Conservation (phyloP, 2,888 invertebrate genomes). For the Aleiodes alternator region DNA sequence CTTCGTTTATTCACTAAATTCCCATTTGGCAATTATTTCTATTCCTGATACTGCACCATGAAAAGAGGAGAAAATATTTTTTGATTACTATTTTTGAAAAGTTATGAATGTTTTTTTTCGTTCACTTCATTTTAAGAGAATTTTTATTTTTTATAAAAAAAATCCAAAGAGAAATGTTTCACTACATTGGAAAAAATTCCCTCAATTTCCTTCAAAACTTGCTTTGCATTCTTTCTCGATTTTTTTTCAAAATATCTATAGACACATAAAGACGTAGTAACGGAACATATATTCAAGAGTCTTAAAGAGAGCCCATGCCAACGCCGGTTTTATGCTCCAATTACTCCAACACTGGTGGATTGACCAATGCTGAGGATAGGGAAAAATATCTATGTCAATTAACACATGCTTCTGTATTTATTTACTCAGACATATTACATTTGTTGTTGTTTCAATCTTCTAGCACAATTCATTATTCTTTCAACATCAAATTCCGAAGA, state of each 20-base stretch:
- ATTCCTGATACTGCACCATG: no score
- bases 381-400: neutral
- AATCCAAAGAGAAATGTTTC: no score
- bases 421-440: neutral
- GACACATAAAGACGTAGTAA: neutral
- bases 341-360: constrained; percentile 24
- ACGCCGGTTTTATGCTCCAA: constrained; percentile 44
- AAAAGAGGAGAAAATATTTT: no score
- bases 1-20: neutral
- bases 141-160: no score
- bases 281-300: neutral
- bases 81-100: no score
- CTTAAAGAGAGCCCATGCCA: neutral
- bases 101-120: no score
- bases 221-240: neutral
- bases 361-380: constrained; percentile 34
- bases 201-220: no score
- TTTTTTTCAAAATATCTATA: neutral
- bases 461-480: neutral
- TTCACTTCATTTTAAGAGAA: no score
- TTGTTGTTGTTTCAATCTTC: neutral
- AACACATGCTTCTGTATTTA: constrained; percentile 5
- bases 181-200: no score
- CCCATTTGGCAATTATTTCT: no score
- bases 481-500: neutral